Percentiles rank a stretch among this genome's conserved stretches.
These are phyloP conservation scores for Muscina levida DNA, from an alignment of 2,888 invertebrate species.

Conservation along the genomic window DNA sequence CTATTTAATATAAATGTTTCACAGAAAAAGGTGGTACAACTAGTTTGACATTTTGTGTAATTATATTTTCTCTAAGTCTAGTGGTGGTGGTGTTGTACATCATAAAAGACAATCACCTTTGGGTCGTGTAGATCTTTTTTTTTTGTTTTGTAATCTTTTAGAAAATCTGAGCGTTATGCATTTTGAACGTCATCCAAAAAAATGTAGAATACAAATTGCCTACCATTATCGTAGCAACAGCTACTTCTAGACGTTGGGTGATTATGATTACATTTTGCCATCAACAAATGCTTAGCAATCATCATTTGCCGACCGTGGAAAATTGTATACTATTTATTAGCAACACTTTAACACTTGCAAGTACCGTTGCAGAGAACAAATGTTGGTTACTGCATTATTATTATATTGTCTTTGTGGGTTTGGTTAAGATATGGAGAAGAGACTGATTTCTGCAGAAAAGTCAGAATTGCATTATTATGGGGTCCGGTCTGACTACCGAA, in stretches of 20 bases:
- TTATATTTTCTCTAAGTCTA: too few relatives aligned
- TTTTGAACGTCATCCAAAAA: constrained; percentile 37
- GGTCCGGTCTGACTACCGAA: constrained; percentile 1
- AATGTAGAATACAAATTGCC: constrained; percentile 15
- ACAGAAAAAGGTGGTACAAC: too few relatives aligned
- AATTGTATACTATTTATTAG: constrained; percentile 27
- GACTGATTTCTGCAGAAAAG: too few relatives aligned
- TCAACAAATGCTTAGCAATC: constrained; percentile 28
- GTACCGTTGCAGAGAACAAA: constrained; percentile 3
- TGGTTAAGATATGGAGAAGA: not conserved
- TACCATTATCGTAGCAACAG: constrained; percentile 2
- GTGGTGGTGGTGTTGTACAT: too few relatives aligned
- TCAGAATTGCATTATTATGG: constrained; percentile 19
- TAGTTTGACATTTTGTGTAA: too few relatives aligned
- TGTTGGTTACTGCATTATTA: not conserved
- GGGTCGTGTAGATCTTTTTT: too few relatives aligned
- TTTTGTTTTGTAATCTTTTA: not conserved
- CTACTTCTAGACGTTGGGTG: not conserved
- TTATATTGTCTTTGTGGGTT: not conserved
- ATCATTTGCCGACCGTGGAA: constrained; percentile 1
- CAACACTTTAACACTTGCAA: constrained; percentile 33
- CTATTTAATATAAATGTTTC: too few relatives aligned
- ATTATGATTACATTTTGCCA: not conserved
- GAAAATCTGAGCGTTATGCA: constrained; percentile 1
- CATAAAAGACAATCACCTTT: too few relatives aligned